A percentile compares a stretch with the other conserved stretches of the same genome.
Conservation (phyloP, 1,140 invertebrate species). For the Platyura marginata region DNA sequence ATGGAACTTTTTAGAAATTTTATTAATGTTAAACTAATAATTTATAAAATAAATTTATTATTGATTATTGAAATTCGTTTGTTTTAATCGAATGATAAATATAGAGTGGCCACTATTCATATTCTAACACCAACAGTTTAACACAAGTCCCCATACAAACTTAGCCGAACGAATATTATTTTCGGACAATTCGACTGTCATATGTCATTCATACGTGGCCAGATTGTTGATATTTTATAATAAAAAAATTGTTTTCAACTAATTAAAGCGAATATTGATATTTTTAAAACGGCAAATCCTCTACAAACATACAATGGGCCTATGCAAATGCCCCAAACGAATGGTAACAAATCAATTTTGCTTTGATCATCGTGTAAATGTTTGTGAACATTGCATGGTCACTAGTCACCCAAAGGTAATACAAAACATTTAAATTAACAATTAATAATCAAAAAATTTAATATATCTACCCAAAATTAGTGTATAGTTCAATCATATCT, state of each 20-base stretch:
- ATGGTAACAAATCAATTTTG: conserved; percentile 96
- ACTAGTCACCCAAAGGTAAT: conserved; percentile 87
- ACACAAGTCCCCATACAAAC: too few species aligned
- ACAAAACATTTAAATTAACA: not conserved
- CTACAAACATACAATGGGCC: conserved; percentile 75
- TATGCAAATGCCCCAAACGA: conserved; percentile 94
- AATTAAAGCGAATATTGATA: too few species aligned
- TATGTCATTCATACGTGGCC: too few species aligned
- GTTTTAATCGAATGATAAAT: not conserved
- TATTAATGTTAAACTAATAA: not conserved
- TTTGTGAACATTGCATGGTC: conserved; percentile 96
- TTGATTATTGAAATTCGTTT: not conserved
- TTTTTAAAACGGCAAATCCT: too few species aligned
- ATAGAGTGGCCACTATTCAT: not conserved
- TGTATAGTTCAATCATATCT: conserved; percentile 96
- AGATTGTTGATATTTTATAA: too few species aligned
- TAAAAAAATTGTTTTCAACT: too few species aligned
- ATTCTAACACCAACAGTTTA: too few species aligned
- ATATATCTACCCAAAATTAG: conserved; percentile 32
- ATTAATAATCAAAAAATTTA: not conserved
- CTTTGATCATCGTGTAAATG: conserved; percentile 95
- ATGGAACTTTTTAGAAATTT: too few species aligned
- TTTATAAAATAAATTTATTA: not conserved
- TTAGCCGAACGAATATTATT: too few species aligned
- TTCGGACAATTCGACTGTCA: too few species aligned